phyloP scores from a whole-genome alignment of 2,113 vertebrate genomes.

The Indicator indicator region DNA sequence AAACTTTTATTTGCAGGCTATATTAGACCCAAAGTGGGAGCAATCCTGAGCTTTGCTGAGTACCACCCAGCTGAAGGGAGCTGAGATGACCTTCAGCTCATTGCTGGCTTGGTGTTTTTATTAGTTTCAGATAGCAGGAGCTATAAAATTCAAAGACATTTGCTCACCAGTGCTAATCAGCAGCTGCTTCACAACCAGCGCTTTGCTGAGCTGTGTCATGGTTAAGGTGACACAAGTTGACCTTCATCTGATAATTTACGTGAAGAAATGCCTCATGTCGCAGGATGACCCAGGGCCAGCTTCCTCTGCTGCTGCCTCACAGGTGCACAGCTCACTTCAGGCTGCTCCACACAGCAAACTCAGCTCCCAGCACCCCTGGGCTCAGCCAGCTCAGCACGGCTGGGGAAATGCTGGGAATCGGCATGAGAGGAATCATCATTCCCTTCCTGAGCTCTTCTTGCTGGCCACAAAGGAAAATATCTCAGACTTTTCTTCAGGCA shows the following conservation, averaged over 20 bases:
- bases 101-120: slow-evolving; percentile 77
- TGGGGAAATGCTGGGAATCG: not conserved
- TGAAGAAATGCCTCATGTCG: not conserved
- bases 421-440: not conserved
- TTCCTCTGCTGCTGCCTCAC: not conserved
- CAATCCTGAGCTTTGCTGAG: not conserved
- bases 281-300: not conserved
- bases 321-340: not conserved
- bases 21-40: not conserved
- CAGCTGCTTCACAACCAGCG: slow-evolving; percentile 29
- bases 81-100: slow-evolving; percentile 85
- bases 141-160: slow-evolving; percentile 64
- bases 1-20: not conserved
- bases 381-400: fast-evolving
- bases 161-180: slow-evolving; percentile 48
- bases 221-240: not conserved
- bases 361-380: not conserved
- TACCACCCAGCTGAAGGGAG: not conserved
- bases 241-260: not conserved
- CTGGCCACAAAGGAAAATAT: not conserved
- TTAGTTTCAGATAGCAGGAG: slow-evolving; percentile 82
- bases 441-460: not conserved
- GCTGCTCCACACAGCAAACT: not conserved
- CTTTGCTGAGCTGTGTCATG: not conserved
- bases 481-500: not conserved